Percentiles rank a stretch among this genome's conserved stretches.
Conservation (phyloP, 1,140 invertebrate species). For the Arctopsyche grandis region DNA sequence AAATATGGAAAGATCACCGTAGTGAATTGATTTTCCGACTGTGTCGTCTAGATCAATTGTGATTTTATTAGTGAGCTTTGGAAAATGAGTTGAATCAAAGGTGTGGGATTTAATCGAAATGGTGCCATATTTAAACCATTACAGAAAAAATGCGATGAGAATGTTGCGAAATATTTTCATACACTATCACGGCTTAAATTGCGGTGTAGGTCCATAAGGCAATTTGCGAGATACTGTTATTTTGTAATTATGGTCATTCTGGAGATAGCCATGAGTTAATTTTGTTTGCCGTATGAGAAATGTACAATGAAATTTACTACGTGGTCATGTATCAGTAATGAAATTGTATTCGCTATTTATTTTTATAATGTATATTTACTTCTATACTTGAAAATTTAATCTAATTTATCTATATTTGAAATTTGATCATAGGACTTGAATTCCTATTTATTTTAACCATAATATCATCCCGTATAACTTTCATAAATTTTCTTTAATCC, state of each 20-base stretch:
- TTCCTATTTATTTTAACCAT: no score
- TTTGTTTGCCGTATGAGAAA: conserved; percentile 6
- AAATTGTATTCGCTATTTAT: no score
- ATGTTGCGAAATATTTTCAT: conserved; percentile 29
- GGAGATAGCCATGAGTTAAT: neutral
- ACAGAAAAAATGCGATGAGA: neutral
- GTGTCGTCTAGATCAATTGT: no score
- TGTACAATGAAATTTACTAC: neutral
- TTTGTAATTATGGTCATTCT: conserved; percentile 32
- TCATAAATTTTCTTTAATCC: no score
- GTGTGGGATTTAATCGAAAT: neutral
- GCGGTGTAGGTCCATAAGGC: neutral
- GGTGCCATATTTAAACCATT: neutral
- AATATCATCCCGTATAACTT: no score
- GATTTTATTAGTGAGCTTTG: neutral
- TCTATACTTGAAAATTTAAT: no score
- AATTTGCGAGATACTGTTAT: conserved; percentile 29
- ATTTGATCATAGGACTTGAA: no score
- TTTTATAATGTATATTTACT: no score
- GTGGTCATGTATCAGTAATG: neutral
- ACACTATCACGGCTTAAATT: conserved; percentile 8
- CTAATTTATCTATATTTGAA: no score
- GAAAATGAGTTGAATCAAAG: neutral
- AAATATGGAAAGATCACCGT: neutral
- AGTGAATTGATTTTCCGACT: neutral